Base-by-base conservation (phyloP, 92 coral and sea anemone species). In the Bergia puertoricense region DNA sequence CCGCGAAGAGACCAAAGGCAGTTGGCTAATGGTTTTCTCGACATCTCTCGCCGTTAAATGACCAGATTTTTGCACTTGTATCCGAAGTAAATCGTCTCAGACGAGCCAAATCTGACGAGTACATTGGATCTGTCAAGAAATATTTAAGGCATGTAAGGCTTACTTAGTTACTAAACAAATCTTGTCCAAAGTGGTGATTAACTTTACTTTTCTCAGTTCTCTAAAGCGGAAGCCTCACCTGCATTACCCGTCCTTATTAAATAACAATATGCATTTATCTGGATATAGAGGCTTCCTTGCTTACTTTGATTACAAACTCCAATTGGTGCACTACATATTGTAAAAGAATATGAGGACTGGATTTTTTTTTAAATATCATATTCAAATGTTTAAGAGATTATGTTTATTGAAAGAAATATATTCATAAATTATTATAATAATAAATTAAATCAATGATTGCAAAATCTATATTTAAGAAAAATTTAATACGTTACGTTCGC, bases 81-180 rank as follows among this genome's bases (percentile, higher is more conserved):
- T 8, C 20, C 54, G 66, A 15, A 46, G 68, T 36, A 39, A 37
- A 51, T 4, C 38, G 15, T 45, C 79, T 36, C 67, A 30, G 37
- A 54, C 40, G 41, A 13, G 23, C 50, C 87, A 38, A 48, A 71
- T 48, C 74, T 71, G 22, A 36, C 39, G 62, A 3, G 39, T 36
- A 23, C 86, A 84, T 84, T 69, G 43, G 68, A 37, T 38, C 87
- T 84, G 87, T 84, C 87, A 68, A 84, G 67, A 72, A 84, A 71
- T 8, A 69, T 59, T 75, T 45, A 44, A 36, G 22, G 48, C 7
- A 45, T 84, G 6, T 37, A 68, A 8, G 59, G 67, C 74, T 13
- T 39, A 30, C 46, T 71, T 46, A 71, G 68, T 84, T 68, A 13
- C 79, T 16, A 50, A 71, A 48, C 44, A 84, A 71, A 84, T 71